Conservation (phyloP, 2,113 vertebrate genomes). For the Rhegmatorhina hoffmannsi region DNA sequence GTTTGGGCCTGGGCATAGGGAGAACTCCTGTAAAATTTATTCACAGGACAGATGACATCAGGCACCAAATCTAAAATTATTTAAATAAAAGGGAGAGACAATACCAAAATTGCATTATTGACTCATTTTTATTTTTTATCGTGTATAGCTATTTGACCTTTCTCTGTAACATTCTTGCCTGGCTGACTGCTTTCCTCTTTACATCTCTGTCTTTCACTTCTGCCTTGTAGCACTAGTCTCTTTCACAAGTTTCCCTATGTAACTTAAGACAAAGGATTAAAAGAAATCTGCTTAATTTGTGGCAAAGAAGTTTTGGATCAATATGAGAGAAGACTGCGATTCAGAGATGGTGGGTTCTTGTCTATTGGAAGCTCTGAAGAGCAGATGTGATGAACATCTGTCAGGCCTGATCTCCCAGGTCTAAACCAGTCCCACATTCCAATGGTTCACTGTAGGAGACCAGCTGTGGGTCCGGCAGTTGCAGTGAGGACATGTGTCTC, state of each 20-base stretch:
- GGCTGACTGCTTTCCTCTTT: not conserved
- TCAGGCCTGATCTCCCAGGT: not conserved
- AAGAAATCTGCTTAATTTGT: not conserved
- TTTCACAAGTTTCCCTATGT: not conserved
- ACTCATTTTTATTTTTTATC: not conserved
- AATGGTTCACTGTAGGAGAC: not conserved
- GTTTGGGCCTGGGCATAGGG: not conserved
- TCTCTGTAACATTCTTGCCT: not conserved
- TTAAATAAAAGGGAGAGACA: not conserved
- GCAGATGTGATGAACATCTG: conserved; percentile 2
- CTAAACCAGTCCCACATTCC: not conserved
- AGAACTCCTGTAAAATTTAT: not conserved
- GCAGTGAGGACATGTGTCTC: not conserved
- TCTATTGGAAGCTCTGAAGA: not conserved
- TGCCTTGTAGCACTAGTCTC: not conserved
- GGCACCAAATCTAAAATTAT: not conserved
- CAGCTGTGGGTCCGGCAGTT: not conserved
- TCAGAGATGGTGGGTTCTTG: not conserved
- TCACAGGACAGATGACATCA: not conserved
- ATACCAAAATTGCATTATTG: not conserved
- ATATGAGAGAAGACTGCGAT: not conserved
- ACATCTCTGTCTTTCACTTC: not conserved
- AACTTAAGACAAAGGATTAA: not conserved
- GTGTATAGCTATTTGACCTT: not conserved
- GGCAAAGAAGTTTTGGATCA: not conserved